Evolutionary conservation across 2,113 vertebrate species (phyloP).

Genomic region (Sapayoa aenigma): DNA sequence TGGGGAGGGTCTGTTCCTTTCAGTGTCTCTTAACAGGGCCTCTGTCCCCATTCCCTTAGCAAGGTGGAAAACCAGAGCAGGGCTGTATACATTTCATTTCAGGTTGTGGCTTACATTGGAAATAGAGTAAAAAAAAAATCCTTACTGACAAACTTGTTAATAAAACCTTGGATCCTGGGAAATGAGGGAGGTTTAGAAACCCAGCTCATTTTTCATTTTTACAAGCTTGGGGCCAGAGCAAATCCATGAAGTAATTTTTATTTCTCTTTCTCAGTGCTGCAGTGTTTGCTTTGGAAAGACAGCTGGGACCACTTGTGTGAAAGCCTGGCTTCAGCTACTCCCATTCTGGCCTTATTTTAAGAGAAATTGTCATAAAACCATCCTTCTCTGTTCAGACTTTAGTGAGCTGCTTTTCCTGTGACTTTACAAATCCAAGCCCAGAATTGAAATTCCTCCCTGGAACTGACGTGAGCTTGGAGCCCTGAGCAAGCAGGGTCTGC

Average conservation of each 20-base stretch:
- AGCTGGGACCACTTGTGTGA: background rate
- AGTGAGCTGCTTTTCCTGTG: background rate
- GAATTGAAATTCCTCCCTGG: background rate
- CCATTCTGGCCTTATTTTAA: background rate
- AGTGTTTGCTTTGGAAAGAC: background rate
- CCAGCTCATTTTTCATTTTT: background rate
- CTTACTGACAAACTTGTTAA: background rate
- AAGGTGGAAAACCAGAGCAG: background rate
- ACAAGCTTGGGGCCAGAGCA: background rate
- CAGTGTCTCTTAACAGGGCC: background rate
- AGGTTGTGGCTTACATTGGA: background rate
- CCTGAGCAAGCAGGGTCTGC: background rate
- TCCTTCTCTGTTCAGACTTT: background rate
- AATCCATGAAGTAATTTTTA: constrained; percentile 36
- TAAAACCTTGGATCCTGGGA: constrained; percentile 2
- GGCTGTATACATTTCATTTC: background rate
- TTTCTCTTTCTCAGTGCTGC: background rate
- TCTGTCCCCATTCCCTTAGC: background rate
- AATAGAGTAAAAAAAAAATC: background rate
- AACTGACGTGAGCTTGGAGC: background rate
- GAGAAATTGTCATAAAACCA: background rate
- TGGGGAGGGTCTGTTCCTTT: no score
- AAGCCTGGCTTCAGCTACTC: background rate
- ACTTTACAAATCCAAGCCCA: background rate
- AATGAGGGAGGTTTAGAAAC: background rate